Conservation (phyloP, 2,888 invertebrate genomes). For the Lagria hirta region DNA sequence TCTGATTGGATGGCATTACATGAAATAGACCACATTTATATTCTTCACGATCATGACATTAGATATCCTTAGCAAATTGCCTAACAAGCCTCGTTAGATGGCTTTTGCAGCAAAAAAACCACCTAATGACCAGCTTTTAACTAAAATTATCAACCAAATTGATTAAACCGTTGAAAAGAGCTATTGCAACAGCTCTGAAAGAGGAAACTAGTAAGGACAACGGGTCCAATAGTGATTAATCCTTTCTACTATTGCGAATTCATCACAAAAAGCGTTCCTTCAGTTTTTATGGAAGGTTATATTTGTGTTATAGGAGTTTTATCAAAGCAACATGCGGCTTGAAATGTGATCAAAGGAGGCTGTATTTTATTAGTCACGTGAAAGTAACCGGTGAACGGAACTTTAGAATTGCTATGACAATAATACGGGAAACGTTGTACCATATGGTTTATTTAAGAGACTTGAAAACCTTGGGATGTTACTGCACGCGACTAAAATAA, state of each 20-base stretch:
- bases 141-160: conserved; percentile 6
- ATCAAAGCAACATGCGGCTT: conserved; percentile 19
- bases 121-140: conserved; percentile 15
- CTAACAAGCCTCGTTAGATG: conserved; percentile 14
- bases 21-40: conserved; percentile 30
- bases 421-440: conserved; percentile 14
- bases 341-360: conserved; percentile 24
- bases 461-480: no score
- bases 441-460: no score
- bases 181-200: no score
- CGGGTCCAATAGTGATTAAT: conserved; percentile 17
- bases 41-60: conserved; percentile 29
- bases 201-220: conserved; percentile 19
- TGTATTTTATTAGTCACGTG: conserved; percentile 25
- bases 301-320: conserved; percentile 11
- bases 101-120: conserved; percentile 8
- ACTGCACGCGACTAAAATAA: no score
- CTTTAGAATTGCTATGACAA: conserved; percentile 9
- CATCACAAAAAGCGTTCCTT: conserved; percentile 4
- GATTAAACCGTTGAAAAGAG: conserved; percentile 5
- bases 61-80: conserved; percentile 28
- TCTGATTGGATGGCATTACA: conserved; percentile 26
- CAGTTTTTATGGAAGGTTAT: conserved; percentile 21
- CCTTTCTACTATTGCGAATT: conserved; percentile 20
- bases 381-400: conserved; percentile 27